phyloP scores from a whole-genome alignment of 2,797 vertebrate genomes.

The Hydrophis major region DNA sequence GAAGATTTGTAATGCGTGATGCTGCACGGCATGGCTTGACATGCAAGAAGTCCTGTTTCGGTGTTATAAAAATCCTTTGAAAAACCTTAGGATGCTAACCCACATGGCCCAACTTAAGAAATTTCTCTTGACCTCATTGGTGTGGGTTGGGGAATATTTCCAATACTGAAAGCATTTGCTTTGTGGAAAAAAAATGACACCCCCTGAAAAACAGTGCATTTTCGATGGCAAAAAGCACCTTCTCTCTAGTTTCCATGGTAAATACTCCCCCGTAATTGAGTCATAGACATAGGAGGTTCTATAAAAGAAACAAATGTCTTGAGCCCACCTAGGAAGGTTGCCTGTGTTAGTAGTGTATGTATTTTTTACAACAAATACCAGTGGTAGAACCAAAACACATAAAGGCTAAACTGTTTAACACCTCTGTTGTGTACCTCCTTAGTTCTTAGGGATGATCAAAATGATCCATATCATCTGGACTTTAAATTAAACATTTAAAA shows the following conservation, averaged over 20 bases:
- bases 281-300: constrained; percentile 38
- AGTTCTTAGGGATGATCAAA: background rate
- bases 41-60: background rate
- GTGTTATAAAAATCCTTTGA: background rate
- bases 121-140: background rate
- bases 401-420: background rate
- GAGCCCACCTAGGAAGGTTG: constrained; percentile 10
- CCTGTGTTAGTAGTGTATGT: constrained; percentile 29
- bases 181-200: background rate
- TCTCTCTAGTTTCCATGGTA: constrained; percentile 54
- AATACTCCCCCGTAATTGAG: constrained; percentile 44
- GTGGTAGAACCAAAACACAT: background rate
- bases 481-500: background rate
- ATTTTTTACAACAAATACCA: background rate
- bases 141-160: background rate
- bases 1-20: background rate
- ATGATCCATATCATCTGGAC: background rate
- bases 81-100: background rate
- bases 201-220: constrained; percentile 2
- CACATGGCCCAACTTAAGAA: fast-evolving
- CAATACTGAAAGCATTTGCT: constrained; percentile 19
- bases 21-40: no score
- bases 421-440: background rate
- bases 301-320: constrained; percentile 17
- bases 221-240: constrained; percentile 38